A percentile compares a stretch with the other conserved stretches of the same genome.
Evolutionary conservation across 2,113 vertebrate genomes (phyloP).

Genomic region (Microtus richardsoni): DNA sequence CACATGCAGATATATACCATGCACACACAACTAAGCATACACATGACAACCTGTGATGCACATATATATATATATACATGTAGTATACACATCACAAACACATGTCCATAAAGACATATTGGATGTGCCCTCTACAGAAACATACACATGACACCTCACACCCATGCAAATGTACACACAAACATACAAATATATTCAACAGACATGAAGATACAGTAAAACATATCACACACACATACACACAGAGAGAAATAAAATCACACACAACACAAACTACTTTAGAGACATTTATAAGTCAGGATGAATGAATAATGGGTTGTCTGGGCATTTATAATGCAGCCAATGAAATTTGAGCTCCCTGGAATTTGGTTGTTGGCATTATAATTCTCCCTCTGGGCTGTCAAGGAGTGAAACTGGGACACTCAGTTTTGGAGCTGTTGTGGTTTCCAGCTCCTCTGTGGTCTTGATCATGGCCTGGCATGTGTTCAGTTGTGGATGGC

Average conservation of each 20-base stretch:
- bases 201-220: background rate
- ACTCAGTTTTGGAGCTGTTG: conserved; percentile 20
- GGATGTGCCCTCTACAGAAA: background rate
- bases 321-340: background rate
- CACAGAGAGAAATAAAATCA: background rate
- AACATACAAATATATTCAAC: background rate
- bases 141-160: background rate
- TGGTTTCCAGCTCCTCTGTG: background rate
- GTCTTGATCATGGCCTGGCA: conserved; percentile 15
- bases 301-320: background rate
- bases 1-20: background rate
- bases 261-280: background rate
- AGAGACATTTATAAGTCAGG: background rate
- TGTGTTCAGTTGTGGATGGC: conserved; percentile 18
- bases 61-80: background rate
- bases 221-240: background rate
- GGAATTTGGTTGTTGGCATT: background rate
- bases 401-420: background rate
- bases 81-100: background rate
- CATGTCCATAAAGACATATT: too few relatives aligned
- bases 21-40: background rate
- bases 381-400: background rate
- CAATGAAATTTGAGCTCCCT: background rate
- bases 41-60: background rate
- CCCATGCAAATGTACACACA: background rate